These are phyloP conservation scores for Nomia melanderi DNA, from an alignment of 1,140 invertebrate species.

Conservation along the genomic window DNA sequence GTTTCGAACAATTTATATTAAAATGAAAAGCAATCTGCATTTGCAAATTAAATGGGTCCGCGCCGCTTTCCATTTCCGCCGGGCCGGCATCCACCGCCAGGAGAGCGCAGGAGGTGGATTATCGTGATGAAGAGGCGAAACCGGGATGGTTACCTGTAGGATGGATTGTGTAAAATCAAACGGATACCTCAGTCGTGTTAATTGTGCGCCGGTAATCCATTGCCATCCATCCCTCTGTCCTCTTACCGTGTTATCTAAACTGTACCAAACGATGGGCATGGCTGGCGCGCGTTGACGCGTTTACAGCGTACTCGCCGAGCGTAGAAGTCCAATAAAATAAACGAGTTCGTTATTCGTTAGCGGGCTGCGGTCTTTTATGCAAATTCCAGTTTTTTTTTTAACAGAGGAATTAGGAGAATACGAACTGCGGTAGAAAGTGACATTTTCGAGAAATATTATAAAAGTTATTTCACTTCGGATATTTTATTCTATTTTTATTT, in stretches of 20 bases:
- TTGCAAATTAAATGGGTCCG: slow-evolving; percentile 76
- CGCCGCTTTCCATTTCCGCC: slow-evolving; percentile 43
- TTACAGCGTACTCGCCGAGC: neutral
- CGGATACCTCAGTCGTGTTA: slow-evolving; percentile 71
- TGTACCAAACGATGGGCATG: neutral
- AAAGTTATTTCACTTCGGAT: too few species aligned
- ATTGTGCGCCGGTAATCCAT: slow-evolving; percentile 74
- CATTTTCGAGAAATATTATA: too few species aligned
- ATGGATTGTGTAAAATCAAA: slow-evolving; percentile 72
- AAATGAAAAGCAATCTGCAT: slow-evolving; percentile 79
- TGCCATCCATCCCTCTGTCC: slow-evolving; percentile 35
- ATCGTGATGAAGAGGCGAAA: slow-evolving; percentile 62
- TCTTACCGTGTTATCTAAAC: neutral
- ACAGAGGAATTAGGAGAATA: too few species aligned
- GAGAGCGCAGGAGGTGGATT: slow-evolving; percentile 56
- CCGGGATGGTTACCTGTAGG: slow-evolving; percentile 62
- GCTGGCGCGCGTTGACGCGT: neutral
- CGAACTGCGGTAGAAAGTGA: too few species aligned
- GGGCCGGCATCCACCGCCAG: neutral
- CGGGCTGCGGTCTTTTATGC: too few species aligned
- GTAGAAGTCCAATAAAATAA: too few species aligned
- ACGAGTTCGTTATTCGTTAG: too few species aligned
- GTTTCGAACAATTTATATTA: slow-evolving; percentile 79
- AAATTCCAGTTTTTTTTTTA: too few species aligned
- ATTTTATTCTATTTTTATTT: too few species aligned